Base-by-base conservation (phyloP, 2,888 invertebrate species). In the Allacma fusca region DNA sequence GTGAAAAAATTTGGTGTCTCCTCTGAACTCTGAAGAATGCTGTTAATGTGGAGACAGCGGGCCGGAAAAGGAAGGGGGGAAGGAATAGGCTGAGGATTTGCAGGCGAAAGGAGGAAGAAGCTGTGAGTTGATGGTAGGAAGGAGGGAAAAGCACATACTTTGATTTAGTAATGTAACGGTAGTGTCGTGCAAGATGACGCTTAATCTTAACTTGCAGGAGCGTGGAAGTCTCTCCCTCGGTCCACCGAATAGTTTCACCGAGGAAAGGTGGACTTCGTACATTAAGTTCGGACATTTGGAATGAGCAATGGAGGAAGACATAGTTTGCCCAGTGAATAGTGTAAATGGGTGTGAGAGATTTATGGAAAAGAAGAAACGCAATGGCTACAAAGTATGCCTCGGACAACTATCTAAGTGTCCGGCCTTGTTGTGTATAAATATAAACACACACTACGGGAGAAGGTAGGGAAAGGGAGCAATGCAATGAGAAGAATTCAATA, bases 281-380 rank as follows among this genome's bases (percentile, higher is more conserved):
- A 74, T 74, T 74, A 74, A 62, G 62, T 73, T 73, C 64, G 73
- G 73, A 74, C 73, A 64, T 59, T 50, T 62, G 64, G 73, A 74
- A 64, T 74, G 64, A 74, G 62, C 73, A 74, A 74, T 74, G 65
- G 62, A 74, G 70, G 74, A 69, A 78, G 78, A 78, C 29, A 40
- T 64, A 40, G 43, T 64, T 74, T 64, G 43, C 26, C 50, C 70
- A 73, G 40, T 73, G 68, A 69, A 77, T 69, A 78, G 78, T 70
- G 67, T 72, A 74, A 78, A 78, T 74, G 78, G 78, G 78, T 73
- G 74, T 69, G 64, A 69, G 78, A 78, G 78, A 78, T 78, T 78
- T 78, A 78, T 78, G 78, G 70, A 70, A 74, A 78, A 75, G 44
- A 78, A 68, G 64, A 64, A 67, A 78, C 67, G 68, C 67, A 57